phyloP scores from a whole-genome alignment of 1,140 invertebrate species.

The Dysdera silvatica region DNA sequence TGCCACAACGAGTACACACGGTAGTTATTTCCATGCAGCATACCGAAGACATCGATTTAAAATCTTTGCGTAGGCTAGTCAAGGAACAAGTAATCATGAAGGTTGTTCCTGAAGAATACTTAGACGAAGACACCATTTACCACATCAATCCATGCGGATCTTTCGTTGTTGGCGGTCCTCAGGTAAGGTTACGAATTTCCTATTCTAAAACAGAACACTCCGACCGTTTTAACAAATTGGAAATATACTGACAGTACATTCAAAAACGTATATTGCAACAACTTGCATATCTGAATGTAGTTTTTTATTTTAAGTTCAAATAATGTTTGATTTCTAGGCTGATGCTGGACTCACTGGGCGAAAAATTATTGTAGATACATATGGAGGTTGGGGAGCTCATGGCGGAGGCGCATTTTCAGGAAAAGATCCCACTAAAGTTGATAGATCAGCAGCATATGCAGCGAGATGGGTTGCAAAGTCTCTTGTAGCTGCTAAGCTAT shows the following conservation, averaged over 20 bases:
- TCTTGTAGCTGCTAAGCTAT: constrained; percentile 50
- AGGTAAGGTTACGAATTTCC: constrained; percentile 48
- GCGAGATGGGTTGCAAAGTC: constrained; percentile 58
- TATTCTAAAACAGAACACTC: background rate
- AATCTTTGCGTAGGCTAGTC: constrained; percentile 47
- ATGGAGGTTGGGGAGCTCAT: constrained; percentile 63
- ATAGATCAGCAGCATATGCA: constrained; percentile 61
- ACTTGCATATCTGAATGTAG: background rate
- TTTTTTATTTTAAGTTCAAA: too few relatives aligned
- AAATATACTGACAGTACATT: background rate
- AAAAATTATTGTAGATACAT: constrained; percentile 68
- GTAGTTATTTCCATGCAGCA: constrained; percentile 53
- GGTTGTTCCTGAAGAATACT: constrained; percentile 48
- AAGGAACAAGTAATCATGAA: constrained; percentile 48
- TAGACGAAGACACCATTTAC: constrained; percentile 48
- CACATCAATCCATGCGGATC: constrained; percentile 95
- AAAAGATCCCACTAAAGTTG: constrained; percentile 63
- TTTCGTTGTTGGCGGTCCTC: constrained; percentile 91
- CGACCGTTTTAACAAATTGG: background rate
- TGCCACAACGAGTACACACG: constrained; percentile 51
- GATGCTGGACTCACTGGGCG: constrained; percentile 63
- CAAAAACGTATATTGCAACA: background rate
- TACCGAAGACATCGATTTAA: constrained; percentile 46
- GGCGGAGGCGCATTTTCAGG: constrained; percentile 66
- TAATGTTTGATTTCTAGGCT: too few relatives aligned